Evolutionary conservation across 2,888 invertebrate species (phyloP), one percentile per base, ranked within the genome.

Genomic region (Ypsolopha scabrella): DNA sequence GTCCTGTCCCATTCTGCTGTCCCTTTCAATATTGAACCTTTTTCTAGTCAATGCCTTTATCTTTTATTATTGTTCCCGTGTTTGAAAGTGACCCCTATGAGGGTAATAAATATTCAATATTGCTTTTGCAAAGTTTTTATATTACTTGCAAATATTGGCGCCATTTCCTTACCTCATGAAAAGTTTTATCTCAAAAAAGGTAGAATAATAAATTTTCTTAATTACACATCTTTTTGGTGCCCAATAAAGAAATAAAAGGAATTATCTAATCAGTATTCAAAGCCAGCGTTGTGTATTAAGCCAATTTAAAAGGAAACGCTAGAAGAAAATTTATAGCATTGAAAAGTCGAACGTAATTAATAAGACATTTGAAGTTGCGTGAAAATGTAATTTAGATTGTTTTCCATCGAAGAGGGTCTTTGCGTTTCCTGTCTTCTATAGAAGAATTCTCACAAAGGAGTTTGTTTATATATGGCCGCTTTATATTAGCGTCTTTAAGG

Each of bases 341-440:
- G 83, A 83, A 82, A 83, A 86, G 85, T 86, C 83, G 72, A 74
- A 70, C 67, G 81, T 80, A 86, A 86, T 86, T 86, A 86, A 86
- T 86, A 85, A 86, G 85, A 83, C 86, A 85, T 85, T 85, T 86
- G 83, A 82, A 86, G 86, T 86, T 82, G 85, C 85, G 85, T 86
- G 86, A 86, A 86, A 86, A 86, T 85, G 86, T 86, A 86, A 86
- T 86, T 86, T 86, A 85, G 85, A 86, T 85, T 86, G 85, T 86
- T 85, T 85, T 80, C 72, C 70, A 69, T 66, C 64, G 69, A 14
- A 62, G 60, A 75, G 82, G 83, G 82, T 71, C 73, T 61, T 66
- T 57, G 56, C 58, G 71, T 67, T 80, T 81, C 81, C 77, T 80
- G 78, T 72, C 75, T 75, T 57, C 58, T 63, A 75, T 72, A 65